Conservation (phyloP, 2,797 vertebrate species). For the Acanthornis magna region DNA sequence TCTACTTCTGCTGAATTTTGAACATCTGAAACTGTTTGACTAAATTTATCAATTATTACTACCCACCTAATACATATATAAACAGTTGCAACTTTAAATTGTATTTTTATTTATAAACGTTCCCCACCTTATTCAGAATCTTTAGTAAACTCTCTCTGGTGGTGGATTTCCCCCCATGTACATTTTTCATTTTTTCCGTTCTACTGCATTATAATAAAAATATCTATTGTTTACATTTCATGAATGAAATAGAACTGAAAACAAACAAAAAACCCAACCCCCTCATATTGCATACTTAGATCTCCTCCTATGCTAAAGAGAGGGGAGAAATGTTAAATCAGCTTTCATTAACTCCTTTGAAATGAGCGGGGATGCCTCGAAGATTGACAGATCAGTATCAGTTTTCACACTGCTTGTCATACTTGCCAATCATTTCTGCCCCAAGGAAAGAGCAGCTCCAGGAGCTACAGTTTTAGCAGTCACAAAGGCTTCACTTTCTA, state of each 20-base stretch:
- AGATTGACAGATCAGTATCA: neutral
- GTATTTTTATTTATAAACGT: neutral
- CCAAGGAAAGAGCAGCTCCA: neutral
- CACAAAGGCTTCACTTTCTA: neutral
- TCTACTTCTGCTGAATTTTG: neutral
- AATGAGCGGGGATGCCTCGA: neutral
- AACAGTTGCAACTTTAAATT: neutral
- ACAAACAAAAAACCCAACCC: neutral
- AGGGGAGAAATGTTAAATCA: neutral
- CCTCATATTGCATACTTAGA: neutral
- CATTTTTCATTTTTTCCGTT: neutral
- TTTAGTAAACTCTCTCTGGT: neutral
- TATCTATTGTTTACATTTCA: neutral
- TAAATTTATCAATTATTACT: neutral
- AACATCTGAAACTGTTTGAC: neutral
- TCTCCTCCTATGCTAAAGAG: neutral
- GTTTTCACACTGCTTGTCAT: neutral
- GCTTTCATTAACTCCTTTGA: neutral
- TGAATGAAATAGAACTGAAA: neutral
- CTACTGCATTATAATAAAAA: neutral
- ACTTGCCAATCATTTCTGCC: neutral
- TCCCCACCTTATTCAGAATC: neutral
- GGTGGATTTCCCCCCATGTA: neutral
- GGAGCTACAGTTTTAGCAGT: neutral
- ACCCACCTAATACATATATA: neutral